Evolutionary conservation across 2,797 vertebrate genomes (phyloP).

Genomic region (Brotogeris chrysoptera): DNA sequence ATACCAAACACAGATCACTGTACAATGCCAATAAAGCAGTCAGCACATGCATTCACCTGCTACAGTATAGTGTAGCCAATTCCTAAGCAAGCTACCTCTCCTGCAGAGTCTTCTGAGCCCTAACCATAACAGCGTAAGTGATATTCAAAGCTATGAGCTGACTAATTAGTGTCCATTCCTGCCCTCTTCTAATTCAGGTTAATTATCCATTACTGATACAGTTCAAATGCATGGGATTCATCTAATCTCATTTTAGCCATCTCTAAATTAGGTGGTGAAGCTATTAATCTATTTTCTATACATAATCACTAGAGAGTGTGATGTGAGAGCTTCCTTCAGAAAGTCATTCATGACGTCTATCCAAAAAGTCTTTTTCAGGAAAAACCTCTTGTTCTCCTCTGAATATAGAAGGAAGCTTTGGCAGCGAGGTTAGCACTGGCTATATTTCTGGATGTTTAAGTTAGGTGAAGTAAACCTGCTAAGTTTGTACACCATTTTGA

Average conservation of each 20-base stretch:
- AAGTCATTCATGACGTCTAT: neutral
- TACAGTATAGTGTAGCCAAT: neutral
- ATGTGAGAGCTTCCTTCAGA: neutral
- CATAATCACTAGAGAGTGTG: neutral
- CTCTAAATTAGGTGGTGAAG: neutral
- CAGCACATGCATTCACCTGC: neutral
- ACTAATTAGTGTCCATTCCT: neutral
- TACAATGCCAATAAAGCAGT: neutral
- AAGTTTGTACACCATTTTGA: neutral
- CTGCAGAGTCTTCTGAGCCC: neutral
- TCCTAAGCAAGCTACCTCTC: neutral
- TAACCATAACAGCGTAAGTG: neutral
- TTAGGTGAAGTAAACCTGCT: neutral
- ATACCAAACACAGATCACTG: neutral
- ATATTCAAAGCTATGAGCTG: neutral
- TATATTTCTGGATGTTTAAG: neutral
- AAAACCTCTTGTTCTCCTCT: neutral
- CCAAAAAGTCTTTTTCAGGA: neutral
- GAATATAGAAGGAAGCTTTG: neutral
- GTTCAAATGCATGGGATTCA: neutral
- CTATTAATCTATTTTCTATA: neutral
- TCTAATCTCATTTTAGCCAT: neutral
- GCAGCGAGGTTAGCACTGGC: neutral
- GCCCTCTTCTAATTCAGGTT: neutral
- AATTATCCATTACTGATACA: neutral